These are phyloP conservation scores for Acipenser transmontanus DNA, from an alignment of 2,797 vertebrate species.

Conservation along the genomic window DNA sequence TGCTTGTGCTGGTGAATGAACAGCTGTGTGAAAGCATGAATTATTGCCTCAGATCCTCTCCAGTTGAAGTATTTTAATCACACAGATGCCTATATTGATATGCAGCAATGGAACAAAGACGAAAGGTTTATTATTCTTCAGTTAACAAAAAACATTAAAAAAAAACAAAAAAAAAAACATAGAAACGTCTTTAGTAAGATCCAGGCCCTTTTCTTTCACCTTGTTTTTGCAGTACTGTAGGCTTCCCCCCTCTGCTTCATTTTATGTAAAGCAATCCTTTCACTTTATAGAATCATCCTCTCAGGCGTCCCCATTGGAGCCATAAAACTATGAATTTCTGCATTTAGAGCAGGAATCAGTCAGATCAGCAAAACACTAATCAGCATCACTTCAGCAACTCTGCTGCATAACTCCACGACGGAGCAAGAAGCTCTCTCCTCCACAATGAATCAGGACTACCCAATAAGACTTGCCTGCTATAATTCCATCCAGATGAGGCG, in stretches of 20 bases:
- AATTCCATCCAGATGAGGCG: neutral
- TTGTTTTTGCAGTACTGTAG: too few species aligned
- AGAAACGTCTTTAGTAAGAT: too few species aligned
- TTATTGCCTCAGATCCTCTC: neutral
- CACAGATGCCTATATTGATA: neutral
- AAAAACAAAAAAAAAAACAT: too few species aligned
- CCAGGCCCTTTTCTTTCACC: too few species aligned
- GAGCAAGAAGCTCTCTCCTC: neutral
- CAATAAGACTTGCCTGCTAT: neutral
- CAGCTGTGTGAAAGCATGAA: neutral
- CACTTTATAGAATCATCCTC: neutral
- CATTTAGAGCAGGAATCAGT: neutral
- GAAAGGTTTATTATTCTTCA: neutral
- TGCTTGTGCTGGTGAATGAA: constrained; percentile 1
- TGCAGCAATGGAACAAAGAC: neutral
- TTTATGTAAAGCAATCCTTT: neutral
- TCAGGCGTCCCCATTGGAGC: neutral
- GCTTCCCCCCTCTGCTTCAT: too few species aligned
- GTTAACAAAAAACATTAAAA: neutral
- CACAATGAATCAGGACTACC: neutral
- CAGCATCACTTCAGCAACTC: neutral
- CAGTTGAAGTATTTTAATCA: neutral
- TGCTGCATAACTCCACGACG: neutral
- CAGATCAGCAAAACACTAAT: neutral
- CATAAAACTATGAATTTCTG: too few species aligned